Evolutionary conservation across 2,888 invertebrate genomes (phyloP), one percentile per base, ranked within the genome.

Genomic region (Drosophila macrothrix): DNA sequence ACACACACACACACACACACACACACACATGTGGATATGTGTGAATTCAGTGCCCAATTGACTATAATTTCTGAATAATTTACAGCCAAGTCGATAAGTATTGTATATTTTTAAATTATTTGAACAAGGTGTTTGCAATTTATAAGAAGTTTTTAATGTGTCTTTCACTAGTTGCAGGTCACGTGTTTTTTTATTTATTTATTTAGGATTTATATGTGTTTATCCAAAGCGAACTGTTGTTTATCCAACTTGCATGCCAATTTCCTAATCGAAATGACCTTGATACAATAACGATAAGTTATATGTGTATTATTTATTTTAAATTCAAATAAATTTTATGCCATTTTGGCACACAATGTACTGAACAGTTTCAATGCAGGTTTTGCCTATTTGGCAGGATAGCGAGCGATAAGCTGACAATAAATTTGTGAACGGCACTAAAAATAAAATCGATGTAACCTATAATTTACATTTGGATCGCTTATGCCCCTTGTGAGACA

Each of bases 1-100:
- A 46, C 35, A 72, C 31, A 46, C 49, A 71, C 31, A 46, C 49
- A 22, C 14, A 7, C 22, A 46, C 35, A 72, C 31, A 46, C 49
- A 25, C 22, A 9, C 16, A 25, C 7, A 16, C 22, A 43, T 22
- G 41, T 2, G 37, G 53, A 10, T 49, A 43, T 35, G 50, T 66
- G 73, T 65, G 61, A 83, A 65, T 75, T 85, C 74, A 73, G 70
- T 67, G 55, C 65, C 73, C 76, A 86, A 82, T 85, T 85, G 86
- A 69, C 75, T 67, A 73, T 76, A 73, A 76, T 85, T 76, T 73
- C 64, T 63, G 68, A 74, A 78, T 80, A 73, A 74, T 82, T 78
- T 71, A 69, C 10, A 37, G 28, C 43, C 43, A 65, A 46, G 33
- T 52, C 46, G 25, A 55, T 31, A 28, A 14, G 41, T 25, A 37